These are phyloP conservation scores for Octodonta nipae DNA, from an alignment of 2,888 invertebrate species.

Conservation along the genomic window DNA sequence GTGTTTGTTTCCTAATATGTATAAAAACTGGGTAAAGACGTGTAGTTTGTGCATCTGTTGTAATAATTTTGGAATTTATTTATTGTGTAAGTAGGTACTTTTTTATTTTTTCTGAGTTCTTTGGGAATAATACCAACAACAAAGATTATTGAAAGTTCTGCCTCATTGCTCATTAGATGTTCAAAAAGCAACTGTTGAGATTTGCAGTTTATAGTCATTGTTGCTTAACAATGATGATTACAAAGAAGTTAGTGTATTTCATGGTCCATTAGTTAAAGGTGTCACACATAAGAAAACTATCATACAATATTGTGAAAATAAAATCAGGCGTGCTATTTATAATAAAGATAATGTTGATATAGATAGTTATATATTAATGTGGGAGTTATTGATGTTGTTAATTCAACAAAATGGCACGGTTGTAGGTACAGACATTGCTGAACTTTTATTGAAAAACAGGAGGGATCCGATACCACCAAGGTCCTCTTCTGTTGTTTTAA, in stretches of 20 bases:
- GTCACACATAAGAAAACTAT: slow-evolving; percentile 92
- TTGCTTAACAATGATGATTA: slow-evolving; percentile 46
- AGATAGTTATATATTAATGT: slow-evolving; percentile 69
- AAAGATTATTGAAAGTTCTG: slow-evolving; percentile 60
- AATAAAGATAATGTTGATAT: slow-evolving; percentile 43
- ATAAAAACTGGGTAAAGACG: too few species aligned
- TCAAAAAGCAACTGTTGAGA: slow-evolving; percentile 60
- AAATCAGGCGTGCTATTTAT: slow-evolving; percentile 45
- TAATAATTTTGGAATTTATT: too few species aligned
- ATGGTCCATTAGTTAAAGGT: slow-evolving; percentile 71
- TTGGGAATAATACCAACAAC: too few species aligned
- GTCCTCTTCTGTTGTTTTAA: slow-evolving; percentile 36
- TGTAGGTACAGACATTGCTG: slow-evolving; percentile 85
- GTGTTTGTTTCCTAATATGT: too few species aligned
- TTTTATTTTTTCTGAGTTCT: too few species aligned
- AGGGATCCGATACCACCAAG: too few species aligned
- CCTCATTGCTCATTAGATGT: slow-evolving; percentile 71
- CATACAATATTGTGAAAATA: slow-evolving; percentile 72
- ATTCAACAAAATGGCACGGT: slow-evolving; percentile 89
- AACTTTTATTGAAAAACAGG: slow-evolving; percentile 67
- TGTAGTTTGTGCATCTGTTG: too few species aligned
- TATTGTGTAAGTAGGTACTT: too few species aligned
- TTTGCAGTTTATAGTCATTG: slow-evolving; percentile 50
- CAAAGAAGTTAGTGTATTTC: slow-evolving; percentile 55
- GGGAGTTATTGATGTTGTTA: slow-evolving; percentile 71